Evolutionary conservation across 1,140 invertebrate species (phyloP).

Genomic region (Zeugodacus cucurbitae): DNA sequence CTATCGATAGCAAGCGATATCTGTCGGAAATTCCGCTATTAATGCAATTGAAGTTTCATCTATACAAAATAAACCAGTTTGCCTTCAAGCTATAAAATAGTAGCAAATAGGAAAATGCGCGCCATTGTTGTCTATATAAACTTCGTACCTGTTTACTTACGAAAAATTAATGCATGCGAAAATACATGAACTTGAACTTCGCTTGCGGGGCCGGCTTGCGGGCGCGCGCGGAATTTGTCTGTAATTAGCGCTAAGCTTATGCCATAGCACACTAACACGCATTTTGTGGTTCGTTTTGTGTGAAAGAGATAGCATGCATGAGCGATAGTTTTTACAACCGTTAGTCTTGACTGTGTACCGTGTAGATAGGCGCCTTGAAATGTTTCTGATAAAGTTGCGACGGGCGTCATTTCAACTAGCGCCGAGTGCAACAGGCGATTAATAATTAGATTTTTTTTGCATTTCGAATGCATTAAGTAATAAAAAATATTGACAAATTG

Average conservation of each 20-base stretch:
- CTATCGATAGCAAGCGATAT: not conserved
- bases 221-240: not conserved
- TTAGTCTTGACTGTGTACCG: not conserved
- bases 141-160: not conserved
- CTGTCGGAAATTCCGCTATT: not conserved
- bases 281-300: not conserved
- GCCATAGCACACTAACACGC: not conserved
- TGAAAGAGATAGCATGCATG: not conserved
- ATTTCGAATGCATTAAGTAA: not conserved
- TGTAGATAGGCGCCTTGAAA: not conserved
- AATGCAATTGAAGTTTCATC: not conserved
- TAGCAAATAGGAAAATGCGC: not conserved
- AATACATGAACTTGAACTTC: slow-evolving; percentile 26
- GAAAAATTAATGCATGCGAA: not conserved
- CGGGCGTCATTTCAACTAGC: not conserved
- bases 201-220: not conserved
- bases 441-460: not conserved
- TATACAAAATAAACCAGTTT: not conserved
- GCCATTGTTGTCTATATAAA: not conserved
- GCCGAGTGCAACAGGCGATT: not conserved
- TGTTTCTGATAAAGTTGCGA: not conserved
- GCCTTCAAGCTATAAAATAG: not conserved
- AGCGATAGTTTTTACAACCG: not conserved
- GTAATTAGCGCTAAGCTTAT: not conserved
- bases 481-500: slow-evolving; percentile 16